phyloP scores from a whole-genome alignment of 2,888 invertebrate species.

The Tetragnatha montana region DNA sequence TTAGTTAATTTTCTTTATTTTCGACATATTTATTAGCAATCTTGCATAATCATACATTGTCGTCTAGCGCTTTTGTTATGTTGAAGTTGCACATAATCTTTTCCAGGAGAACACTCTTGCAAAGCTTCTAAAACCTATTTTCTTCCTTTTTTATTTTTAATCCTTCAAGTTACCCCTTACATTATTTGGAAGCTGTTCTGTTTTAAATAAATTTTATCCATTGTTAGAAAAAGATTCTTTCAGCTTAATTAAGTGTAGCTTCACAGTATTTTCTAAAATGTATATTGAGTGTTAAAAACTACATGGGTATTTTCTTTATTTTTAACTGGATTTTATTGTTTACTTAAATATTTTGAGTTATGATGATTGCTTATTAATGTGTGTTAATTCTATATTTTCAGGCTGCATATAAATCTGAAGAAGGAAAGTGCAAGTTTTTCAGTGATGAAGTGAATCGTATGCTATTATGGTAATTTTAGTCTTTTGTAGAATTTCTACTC shows the following conservation, averaged over 20 bases:
- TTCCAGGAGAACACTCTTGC: too few relatives aligned
- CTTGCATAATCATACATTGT: too few relatives aligned
- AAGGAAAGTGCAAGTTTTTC: conserved; percentile 79
- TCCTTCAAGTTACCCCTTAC: too few relatives aligned
- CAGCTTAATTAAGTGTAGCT: too few relatives aligned
- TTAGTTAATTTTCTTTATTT: too few relatives aligned
- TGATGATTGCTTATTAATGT: not conserved
- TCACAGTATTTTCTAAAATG: too few relatives aligned
- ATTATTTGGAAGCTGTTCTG: too few relatives aligned
- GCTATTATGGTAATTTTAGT: conserved; percentile 78
- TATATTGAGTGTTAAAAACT: too few relatives aligned
- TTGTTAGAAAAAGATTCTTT: too few relatives aligned
- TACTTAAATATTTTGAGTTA: not conserved
- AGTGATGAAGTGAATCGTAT: conserved; percentile 78
- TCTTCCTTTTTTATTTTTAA: not conserved
- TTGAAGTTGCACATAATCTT: not conserved
- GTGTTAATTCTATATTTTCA: conserved; percentile 73
- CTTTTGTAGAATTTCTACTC: not conserved
- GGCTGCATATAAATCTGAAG: conserved; percentile 76
- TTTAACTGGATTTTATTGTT: not conserved
- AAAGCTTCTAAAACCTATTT: not conserved
- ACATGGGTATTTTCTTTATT: not conserved
- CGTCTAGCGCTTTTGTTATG: too few relatives aligned
- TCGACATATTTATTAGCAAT: too few relatives aligned
- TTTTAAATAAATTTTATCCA: too few relatives aligned